Evolutionary conservation across 2,888 invertebrate genomes (phyloP), one percentile per base, ranked within the genome.

Genomic region (Agonopterix subpropinquella): DNA sequence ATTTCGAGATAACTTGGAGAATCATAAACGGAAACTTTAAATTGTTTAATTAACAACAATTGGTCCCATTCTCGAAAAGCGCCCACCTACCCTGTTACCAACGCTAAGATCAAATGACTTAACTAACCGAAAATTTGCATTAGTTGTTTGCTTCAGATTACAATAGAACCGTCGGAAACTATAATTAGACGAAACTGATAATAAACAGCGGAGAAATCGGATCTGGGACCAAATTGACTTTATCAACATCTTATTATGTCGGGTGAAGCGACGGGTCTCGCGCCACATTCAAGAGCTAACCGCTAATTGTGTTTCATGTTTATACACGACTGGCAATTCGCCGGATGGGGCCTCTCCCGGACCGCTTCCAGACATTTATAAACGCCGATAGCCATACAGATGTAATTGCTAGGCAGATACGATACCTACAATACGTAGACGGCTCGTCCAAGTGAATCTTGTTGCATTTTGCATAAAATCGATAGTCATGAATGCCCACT

Each of bases 381-480:
- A 28, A 28, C n/a, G 59, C 62, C 65, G 68, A 67, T 69, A 71
- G 63, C 68, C 39, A 39, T 68, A 65, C 71, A 65, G 69, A 70
- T 79, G 78, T 86, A 85, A 82, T 85, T 83, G 80, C 70, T 66
- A 64, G 68, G 71, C 77, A 77, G 77, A 73, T 80, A 73, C 73
- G 69, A 67, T 67, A 67, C 63, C 64, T 70, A 73, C 64, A 65
- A 71, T 75, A 76, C 69, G 72, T 60, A 75, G 67, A 61, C 73
- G 66, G 73, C 76, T 39, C 48, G 78, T 79, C 78, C 77, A 77
- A 82, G 82, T 84, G 84, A 87, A 87, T 85, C 84, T 86, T 84
- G 85, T 83, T 87, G 85, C 83, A 86, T 84, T 88, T 87, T 88
- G 86, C 87, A 88, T 87, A 87, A 87, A 88, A 88, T 88, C 88